Evolutionary conservation across 1,140 invertebrate species (phyloP).

Genomic region (Rhopalosiphum maidis): DNA sequence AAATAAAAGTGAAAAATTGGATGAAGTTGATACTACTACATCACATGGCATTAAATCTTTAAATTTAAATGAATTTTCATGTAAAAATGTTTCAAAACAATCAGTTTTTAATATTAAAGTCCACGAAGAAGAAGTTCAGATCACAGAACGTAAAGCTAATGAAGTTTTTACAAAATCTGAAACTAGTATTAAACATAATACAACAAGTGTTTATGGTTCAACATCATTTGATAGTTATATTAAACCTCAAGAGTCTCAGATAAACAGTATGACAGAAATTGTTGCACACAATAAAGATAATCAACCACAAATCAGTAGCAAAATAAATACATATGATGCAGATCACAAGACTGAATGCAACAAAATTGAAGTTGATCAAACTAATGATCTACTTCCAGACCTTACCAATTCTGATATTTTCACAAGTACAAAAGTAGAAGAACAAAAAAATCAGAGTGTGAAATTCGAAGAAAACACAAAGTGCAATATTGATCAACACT

Average conservation of each 20-base stretch:
- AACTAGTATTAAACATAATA: neutral
- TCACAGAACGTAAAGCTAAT: constrained; percentile 43
- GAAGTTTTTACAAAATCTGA: constrained; percentile 37
- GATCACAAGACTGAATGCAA: neutral
- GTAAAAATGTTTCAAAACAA: constrained; percentile 27
- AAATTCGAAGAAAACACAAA: neutral
- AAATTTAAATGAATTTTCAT: neutral
- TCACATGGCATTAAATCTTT: neutral
- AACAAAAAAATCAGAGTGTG: neutral
- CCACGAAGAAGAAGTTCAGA: constrained; percentile 45
- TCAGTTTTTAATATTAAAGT: constrained; percentile 52
- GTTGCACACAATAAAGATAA: neutral
- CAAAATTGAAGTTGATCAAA: neutral
- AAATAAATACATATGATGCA: neutral
- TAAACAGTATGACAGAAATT: neutral
- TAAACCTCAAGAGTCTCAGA: neutral
- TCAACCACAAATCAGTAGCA: neutral
- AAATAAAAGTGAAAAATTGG: neutral
- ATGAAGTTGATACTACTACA: constrained; percentile 10
- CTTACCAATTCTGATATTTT: neutral
- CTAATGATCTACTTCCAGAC: neutral
- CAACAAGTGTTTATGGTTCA: neutral
- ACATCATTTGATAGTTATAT: neutral
- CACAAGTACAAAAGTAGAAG: neutral
- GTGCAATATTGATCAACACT: constrained; percentile 1